These are phyloP conservation scores for Amblyornis subalaris DNA, from an alignment of 2,113 vertebrate species.

Conservation along the genomic window DNA sequence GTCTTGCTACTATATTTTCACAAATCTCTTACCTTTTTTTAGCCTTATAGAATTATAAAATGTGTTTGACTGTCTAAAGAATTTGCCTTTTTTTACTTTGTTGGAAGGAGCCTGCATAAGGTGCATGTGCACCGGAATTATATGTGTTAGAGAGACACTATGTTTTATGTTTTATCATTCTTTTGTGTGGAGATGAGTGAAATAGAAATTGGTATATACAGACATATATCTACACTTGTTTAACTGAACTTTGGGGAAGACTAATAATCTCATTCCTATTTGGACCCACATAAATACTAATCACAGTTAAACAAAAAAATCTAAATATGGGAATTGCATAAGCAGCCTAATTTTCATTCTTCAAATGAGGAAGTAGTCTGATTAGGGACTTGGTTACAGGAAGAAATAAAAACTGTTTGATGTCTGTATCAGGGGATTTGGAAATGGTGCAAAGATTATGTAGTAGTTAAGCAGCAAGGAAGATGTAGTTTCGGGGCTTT, in stretches of 20 bases:
- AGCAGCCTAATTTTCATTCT: conserved; percentile 4
- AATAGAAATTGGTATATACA: neutral
- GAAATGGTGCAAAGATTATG: neutral
- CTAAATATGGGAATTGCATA: neutral
- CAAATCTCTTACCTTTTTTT: neutral
- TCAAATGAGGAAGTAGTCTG: neutral
- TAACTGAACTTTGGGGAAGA: neutral
- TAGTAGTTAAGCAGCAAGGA: neutral
- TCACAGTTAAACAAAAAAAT: neutral
- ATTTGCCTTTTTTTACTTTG: neutral
- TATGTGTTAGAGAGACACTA: neutral
- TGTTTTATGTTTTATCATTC: neutral
- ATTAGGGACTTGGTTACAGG: neutral
- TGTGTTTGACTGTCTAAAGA: neutral
- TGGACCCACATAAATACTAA: neutral
- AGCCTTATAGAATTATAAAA: neutral
- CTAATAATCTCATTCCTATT: neutral
- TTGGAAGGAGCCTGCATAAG: neutral
- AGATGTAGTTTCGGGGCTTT: neutral
- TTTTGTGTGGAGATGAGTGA: neutral
- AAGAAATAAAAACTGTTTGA: neutral
- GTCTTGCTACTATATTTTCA: neutral
- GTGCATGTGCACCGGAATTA: neutral
- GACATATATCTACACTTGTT: neutral
- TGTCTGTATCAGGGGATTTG: neutral